Evolutionary conservation across 1,140 invertebrate genomes (phyloP), one percentile per base, ranked within the genome.

Genomic region (Atopsyche davidsoni): DNA sequence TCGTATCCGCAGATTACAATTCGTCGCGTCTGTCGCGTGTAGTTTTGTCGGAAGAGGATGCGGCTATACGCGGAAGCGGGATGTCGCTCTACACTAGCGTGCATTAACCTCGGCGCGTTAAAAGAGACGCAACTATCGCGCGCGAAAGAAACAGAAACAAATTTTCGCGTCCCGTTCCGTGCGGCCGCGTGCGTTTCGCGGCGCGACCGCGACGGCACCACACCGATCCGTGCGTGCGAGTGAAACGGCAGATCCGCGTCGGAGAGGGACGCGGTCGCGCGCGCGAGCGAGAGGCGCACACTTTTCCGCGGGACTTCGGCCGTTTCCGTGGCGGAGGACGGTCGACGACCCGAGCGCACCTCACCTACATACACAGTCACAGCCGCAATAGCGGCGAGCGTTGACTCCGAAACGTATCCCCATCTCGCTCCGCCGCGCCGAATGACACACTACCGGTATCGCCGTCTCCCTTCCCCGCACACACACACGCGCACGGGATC

Each of bases 291-390:
- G n/a, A n/a, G n/a, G n/a, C n/a, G n/a, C n/a, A n/a, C n/a, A n/a
- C n/a, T n/a, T n/a, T n/a, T n/a, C n/a, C n/a, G n/a, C n/a, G n/a
- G n/a, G n/a, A n/a, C 25, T 39, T 28, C 18, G 14, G 16, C 28
- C 25, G 13, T 17, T 24, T 21, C 16, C 19, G 24, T 23, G 44
- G 36, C 48, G 43, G 53, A 56, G 53, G 53, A 56, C 53, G 53
- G 53, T 56, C 53, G 53, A 47, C 44, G 53, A 56, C 46, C 53
- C 48, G 22, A 34, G 21, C 38, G 43, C 43, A 35, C 22, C 51
- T 51, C 48, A 56, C 53, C 48, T 56, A 56, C 48, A 56, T 56
- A 56, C 53, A 56, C 53, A 55, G n/a, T 9, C 45, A 39, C 25
- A 28, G 23, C 13, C n/a, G n/a, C n/a, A n/a, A n/a, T 6, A 28